Conservation (phyloP, 2,797 vertebrate genomes). For the Toxotes lorentzi region DNA sequence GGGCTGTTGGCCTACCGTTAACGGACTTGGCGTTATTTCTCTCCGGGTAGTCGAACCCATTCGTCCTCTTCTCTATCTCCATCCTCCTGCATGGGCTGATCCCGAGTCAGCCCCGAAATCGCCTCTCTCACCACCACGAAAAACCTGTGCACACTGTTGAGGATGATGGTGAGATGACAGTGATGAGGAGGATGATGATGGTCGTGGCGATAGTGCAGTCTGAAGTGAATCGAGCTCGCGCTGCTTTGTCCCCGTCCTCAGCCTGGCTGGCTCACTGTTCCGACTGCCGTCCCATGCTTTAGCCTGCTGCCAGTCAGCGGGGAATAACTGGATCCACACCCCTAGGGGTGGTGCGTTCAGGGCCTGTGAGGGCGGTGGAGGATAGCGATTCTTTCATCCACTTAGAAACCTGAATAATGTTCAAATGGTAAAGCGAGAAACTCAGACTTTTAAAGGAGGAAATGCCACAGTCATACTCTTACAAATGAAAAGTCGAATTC, state of each 20-base stretch:
- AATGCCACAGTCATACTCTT: background rate
- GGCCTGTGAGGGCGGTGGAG: slow-evolving; percentile 23
- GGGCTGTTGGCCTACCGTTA: slow-evolving; percentile 71
- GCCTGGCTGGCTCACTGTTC: slow-evolving; percentile 57
- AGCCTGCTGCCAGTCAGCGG: slow-evolving; percentile 60
- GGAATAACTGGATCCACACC: slow-evolving; percentile 70
- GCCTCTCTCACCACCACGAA: slow-evolving; percentile 35
- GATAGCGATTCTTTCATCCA: background rate
- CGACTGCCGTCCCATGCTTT: slow-evolving; percentile 72
- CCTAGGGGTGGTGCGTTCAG: slow-evolving; percentile 61
- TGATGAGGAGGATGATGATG: background rate
- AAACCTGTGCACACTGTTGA: background rate
- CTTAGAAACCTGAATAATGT: background rate
- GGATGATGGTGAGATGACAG: background rate
- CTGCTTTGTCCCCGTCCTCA: slow-evolving; percentile 41
- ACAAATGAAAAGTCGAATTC: background rate
- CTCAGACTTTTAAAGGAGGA: too few relatives aligned
- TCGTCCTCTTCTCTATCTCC: slow-evolving; percentile 85
- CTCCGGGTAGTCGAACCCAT: slow-evolving; percentile 84
- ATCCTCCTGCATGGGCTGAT: slow-evolving; percentile 79
- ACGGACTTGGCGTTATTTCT: slow-evolving; percentile 79
- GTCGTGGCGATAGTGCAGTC: background rate
- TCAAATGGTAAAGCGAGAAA: background rate
- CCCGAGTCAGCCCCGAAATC: slow-evolving; percentile 51
- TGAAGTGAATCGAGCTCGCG: slow-evolving; percentile 3